phyloP scores from a whole-genome alignment of 2,113 vertebrate genomes.

The Halcyon malimbica region DNA sequence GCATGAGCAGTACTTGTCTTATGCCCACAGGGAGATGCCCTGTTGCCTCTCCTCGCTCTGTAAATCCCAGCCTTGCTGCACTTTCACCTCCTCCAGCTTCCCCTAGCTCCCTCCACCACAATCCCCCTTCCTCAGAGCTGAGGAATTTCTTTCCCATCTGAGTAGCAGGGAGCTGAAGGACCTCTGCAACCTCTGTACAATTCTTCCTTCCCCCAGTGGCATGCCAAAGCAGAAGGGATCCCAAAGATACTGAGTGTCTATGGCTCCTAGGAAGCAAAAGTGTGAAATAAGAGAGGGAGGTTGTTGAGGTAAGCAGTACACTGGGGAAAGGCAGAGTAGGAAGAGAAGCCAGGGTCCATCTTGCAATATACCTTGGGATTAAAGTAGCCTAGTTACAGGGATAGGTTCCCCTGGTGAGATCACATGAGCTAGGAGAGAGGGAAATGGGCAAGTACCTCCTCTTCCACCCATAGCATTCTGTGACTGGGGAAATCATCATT shows the following conservation, averaged over 20 bases:
- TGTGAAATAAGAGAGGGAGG: not conserved
- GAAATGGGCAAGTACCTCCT: not conserved
- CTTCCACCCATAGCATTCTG: not conserved
- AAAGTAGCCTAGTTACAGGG: not conserved
- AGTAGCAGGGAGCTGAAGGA: not conserved
- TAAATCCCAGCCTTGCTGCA: not conserved
- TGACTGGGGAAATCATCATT: not conserved
- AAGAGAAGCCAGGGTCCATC: not conserved
- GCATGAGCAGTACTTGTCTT: rapidly evolving
- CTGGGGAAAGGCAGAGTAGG: not conserved
- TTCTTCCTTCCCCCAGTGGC: not conserved
- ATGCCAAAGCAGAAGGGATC: not conserved
- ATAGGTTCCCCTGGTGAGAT: not conserved
- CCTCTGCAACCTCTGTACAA: not conserved
- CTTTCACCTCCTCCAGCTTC: not conserved
- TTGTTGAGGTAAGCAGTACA: not conserved
- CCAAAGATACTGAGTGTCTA: not conserved
- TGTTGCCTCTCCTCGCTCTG: rapidly evolving
- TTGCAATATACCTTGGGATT: not conserved
- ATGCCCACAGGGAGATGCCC: not conserved
- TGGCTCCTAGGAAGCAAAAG: not conserved
- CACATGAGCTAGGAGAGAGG: not conserved
- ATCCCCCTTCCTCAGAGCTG: not conserved
- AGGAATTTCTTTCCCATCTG: not conserved
- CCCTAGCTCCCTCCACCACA: rapidly evolving